Percentiles rank a stretch among this genome's conserved stretches.
These are phyloP conservation scores for Acrossocheilus wenchowensis DNA, from an alignment of 2,797 vertebrate genomes.

Conservation along the genomic window DNA sequence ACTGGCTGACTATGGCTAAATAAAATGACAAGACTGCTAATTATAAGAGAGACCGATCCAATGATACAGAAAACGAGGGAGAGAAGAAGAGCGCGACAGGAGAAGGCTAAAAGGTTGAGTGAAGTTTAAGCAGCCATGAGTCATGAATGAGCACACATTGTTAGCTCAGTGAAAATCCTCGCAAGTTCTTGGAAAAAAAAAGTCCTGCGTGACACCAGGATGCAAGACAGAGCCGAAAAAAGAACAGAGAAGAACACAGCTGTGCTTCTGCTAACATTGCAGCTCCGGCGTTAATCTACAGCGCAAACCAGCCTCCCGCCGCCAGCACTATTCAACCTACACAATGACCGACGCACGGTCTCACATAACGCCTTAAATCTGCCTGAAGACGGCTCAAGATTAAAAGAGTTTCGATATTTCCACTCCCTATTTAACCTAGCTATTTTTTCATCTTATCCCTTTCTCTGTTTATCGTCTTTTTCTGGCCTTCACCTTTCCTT, in stretches of 20 bases:
- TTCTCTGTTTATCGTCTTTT: slow-evolving; percentile 74
- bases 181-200: slow-evolving; percentile 77
- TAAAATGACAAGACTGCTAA: too few species aligned
- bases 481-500: slow-evolving; percentile 71
- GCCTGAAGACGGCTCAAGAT: neutral
- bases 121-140: slow-evolving; percentile 64
- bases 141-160: slow-evolving; percentile 79
- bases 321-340: neutral
- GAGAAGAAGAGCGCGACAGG: slow-evolving; percentile 8
- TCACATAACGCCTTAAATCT: neutral
- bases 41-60: neutral
- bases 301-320: neutral
- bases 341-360: neutral
- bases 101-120: slow-evolving; percentile 40
- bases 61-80: neutral
- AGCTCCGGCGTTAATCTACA: neutral
- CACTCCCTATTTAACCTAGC: neutral
- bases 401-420: neutral
- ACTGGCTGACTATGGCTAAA: neutral
- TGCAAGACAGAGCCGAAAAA: slow-evolving; percentile 68
- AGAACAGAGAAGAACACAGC: slow-evolving; percentile 23
- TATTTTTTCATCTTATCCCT: neutral
- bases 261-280: slow-evolving; percentile 26
- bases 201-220: slow-evolving; percentile 78
- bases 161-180: slow-evolving; percentile 76